phyloP scores from a whole-genome alignment of 2,888 invertebrate genomes.

The Disparrhopalites patrizii region DNA sequence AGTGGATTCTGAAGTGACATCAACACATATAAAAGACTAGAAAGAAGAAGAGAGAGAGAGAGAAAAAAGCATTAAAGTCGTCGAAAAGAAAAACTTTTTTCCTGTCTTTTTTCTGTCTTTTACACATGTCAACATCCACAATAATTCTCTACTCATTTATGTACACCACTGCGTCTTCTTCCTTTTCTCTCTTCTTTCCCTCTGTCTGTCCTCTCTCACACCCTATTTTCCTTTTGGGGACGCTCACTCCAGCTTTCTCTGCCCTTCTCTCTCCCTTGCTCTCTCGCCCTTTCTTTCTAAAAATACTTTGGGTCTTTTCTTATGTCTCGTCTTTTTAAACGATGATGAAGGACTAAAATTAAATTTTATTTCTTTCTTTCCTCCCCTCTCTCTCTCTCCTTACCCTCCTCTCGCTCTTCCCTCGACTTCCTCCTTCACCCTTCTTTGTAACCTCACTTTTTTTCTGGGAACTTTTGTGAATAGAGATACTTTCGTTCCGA shows the following conservation, averaged over 20 bases:
- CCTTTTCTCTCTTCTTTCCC: no score
- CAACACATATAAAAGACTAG: neutral
- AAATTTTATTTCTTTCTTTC: neutral
- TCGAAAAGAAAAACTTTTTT: neutral
- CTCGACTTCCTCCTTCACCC: no score
- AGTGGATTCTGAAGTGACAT: no score
- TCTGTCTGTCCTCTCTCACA: no score
- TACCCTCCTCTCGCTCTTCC: no score
- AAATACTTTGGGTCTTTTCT: neutral
- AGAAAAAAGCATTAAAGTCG: neutral
- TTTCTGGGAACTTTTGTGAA: no score
- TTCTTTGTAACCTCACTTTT: no score
- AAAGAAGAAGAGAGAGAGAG: neutral
- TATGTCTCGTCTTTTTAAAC: neutral
- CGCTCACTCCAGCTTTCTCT: neutral
- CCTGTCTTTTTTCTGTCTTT: neutral
- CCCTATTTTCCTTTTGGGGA: no score
- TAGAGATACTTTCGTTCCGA: no score
- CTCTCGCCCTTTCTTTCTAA: no score
- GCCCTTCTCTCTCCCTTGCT: no score
- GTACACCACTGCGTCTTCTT: neutral
- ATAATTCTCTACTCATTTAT: neutral
- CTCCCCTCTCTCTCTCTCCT: neutral
- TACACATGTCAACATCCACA: neutral
- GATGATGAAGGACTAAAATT: neutral